Evolutionary conservation across 1,140 invertebrate genomes (phyloP).

Genomic region (Pogonus chalceus): DNA sequence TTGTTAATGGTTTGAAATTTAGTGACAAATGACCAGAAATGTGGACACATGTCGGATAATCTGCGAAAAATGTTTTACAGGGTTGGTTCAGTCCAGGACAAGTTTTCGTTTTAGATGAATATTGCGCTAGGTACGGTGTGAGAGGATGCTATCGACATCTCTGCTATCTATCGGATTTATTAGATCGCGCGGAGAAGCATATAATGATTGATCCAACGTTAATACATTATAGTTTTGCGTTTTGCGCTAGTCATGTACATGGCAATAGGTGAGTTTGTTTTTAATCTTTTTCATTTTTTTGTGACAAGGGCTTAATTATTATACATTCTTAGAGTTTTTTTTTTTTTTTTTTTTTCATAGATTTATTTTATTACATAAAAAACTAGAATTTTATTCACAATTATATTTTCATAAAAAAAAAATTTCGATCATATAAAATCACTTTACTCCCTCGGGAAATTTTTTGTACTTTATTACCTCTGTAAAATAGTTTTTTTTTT

Average conservation of each 20-base stretch:
- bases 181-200: slow-evolving; percentile 91
- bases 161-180: slow-evolving; percentile 89
- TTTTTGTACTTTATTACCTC: no score
- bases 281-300: background rate
- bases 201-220: slow-evolving; percentile 96
- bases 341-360: background rate
- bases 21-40: no score
- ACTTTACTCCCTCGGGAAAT: no score
- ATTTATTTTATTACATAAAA: no score
- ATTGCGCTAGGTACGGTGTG: slow-evolving; percentile 94
- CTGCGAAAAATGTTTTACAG: slow-evolving; percentile 50
- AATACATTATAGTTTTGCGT: slow-evolving; percentile 98
- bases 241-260: slow-evolving; percentile 97
- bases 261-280: slow-evolving; percentile 70
- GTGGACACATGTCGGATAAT: no score
- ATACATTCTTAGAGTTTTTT: background rate
- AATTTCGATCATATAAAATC: no score
- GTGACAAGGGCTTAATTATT: background rate
- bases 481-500: no score
- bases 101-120: slow-evolving; percentile 97
- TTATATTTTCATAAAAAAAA: no score
- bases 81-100: slow-evolving; percentile 99
- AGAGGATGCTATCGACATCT: slow-evolving; percentile 93
- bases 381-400: no score
- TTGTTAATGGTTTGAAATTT: no score